Base-by-base conservation (phyloP, 1,140 invertebrate species). In the Mylabris phalerata region DNA sequence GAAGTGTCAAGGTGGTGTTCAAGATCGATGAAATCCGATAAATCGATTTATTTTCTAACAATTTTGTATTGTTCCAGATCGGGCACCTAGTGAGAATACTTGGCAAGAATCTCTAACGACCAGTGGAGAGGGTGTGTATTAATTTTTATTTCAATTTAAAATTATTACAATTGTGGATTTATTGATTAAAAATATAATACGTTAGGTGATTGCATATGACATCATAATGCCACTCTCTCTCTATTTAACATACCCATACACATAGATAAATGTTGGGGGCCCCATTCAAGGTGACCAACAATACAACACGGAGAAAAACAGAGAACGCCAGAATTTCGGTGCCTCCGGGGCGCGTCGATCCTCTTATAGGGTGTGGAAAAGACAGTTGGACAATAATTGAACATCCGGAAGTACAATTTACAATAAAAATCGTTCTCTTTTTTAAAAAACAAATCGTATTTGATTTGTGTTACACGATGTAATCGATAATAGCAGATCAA, bases 61-160 rank as follows among this genome's bases (percentile, higher is more conserved):
- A n/a, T 32, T 32, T 42, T 42, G 4, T 42, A 7, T 11, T 70
- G 43, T 73, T 76, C 43, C 79, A 87, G 85, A 85, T 75, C 79
- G 83, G 69, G 82, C 82, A 50, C 80, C 83, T 55, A 85, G 81
- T 67, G 82, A 84, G 78, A 19, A 19, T 19, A 19, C 19, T 19
- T 38, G 73, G 76, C 79, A 80, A 56, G 82, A 81, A 56, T 88
- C 86, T 57, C 78, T 88, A 59, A 85, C 84, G 68, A 88, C 86
- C 67, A 84, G 85, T 72, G 85, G 85, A 64, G 86, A 87, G 82
- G 84, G 85, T 87, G 77, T 55, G 67, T 67, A 55, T 41, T 39
- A n/a, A 45, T 51, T 26, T 50, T 43, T 32, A 32, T 32, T 7
- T 32, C 7, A 3, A 32, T 7, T 4, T 32, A 32, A 1, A 32